Evolutionary conservation across 2,888 invertebrate species (phyloP).

Genomic region (Mythimna pallens): DNA sequence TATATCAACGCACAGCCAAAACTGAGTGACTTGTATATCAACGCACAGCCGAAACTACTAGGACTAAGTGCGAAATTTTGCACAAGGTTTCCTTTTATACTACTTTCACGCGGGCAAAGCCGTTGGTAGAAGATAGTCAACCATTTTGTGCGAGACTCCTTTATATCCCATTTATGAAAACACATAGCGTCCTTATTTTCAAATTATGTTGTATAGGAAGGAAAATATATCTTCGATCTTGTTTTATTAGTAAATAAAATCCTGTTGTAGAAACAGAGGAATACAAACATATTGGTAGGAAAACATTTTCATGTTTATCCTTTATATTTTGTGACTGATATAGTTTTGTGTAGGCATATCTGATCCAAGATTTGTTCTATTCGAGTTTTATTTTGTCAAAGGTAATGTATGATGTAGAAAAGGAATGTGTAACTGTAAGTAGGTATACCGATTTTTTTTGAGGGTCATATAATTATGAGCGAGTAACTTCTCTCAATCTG

Average conservation of each 20-base stretch:
- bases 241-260: constrained; percentile 56
- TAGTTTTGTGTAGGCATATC: constrained; percentile 5
- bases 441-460: background rate
- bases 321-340: constrained; percentile 15
- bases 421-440: too few species aligned
- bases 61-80: too few species aligned
- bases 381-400: background rate
- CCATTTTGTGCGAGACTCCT: constrained; percentile 31
- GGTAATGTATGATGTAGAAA: background rate
- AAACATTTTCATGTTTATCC: constrained; percentile 5
- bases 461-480: too few species aligned
- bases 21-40: too few species aligned
- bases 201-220: constrained; percentile 47
- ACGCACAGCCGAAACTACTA: too few species aligned
- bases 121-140: background rate
- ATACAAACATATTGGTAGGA: background rate
- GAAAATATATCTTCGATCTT: constrained; percentile 54
- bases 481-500: too few species aligned
- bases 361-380: background rate
- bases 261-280: background rate
- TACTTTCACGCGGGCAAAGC: too few species aligned
- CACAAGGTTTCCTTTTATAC: too few species aligned
- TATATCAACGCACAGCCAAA: too few species aligned
- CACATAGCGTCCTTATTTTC: constrained; percentile 44
- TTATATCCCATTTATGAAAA: constrained; percentile 33